Percentiles rank a stretch among this genome's conserved stretches.
Evolutionary conservation across 2,113 vertebrate species (phyloP).

Genomic region (Ptychochromis oligacanthus): DNA sequence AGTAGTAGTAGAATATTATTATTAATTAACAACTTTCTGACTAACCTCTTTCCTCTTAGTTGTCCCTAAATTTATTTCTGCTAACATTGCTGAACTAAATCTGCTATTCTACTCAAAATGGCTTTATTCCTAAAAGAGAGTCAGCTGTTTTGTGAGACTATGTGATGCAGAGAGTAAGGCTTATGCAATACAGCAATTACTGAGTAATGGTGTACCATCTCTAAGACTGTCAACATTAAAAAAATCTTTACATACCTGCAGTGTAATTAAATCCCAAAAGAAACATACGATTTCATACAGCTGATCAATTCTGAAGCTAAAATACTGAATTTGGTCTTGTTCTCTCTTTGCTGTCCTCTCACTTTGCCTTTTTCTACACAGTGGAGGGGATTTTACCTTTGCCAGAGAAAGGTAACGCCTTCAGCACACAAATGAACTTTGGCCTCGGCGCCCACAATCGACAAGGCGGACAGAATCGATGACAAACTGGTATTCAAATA

Average conservation of each 20-base stretch:
- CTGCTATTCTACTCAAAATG: no score
- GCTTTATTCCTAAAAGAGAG: no score
- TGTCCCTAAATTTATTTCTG: no score
- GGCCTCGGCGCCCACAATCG: slow-evolving; percentile 1
- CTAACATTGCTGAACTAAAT: no score
- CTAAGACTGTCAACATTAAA: not conserved
- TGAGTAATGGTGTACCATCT: not conserved
- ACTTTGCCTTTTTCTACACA: not conserved
- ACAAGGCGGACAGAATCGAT: slow-evolving; percentile 20
- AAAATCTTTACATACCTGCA: slow-evolving; percentile 24
- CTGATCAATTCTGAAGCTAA: not conserved
- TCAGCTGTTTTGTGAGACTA: no score
- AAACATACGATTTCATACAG: not conserved
- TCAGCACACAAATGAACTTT: slow-evolving; percentile 54
- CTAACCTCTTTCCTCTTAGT: no score
- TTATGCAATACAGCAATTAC: not conserved
- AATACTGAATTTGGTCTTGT: not conserved
- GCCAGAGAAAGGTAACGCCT: slow-evolving; percentile 33
- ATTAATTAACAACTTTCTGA: no score
- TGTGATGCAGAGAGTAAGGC: not conserved
- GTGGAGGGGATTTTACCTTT: slow-evolving; percentile 17
- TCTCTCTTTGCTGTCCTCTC: not conserved
- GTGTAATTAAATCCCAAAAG: not conserved
- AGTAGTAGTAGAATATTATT: no score
- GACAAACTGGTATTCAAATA: slow-evolving; percentile 3